phyloP scores from a whole-genome alignment of 2,797 vertebrate genomes.

The Coracias cyanogaster region DNA sequence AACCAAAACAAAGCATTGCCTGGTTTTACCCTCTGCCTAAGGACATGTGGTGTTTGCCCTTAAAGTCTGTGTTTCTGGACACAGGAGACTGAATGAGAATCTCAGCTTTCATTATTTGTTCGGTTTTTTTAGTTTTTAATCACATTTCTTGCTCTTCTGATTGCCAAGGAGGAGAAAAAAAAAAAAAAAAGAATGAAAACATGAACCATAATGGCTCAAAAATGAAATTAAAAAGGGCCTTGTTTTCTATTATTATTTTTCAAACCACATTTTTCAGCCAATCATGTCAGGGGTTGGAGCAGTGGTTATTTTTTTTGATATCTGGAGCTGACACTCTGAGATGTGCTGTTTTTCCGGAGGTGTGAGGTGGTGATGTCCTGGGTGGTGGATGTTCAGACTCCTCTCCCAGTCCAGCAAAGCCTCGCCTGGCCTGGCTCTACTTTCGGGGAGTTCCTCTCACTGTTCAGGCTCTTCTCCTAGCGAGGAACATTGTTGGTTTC shows the following conservation, averaged over 20 bases:
- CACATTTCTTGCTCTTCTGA: slow-evolving; percentile 35
- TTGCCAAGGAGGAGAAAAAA: neutral
- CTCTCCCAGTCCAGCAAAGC: neutral
- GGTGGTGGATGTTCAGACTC: neutral
- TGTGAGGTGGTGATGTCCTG: neutral
- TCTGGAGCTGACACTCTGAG: neutral
- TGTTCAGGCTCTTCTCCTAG: neutral
- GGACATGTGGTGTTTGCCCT: neutral
- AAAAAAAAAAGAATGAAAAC: neutral
- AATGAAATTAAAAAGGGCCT: slow-evolving; percentile 4
- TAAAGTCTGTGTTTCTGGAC: neutral
- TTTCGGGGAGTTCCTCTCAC: neutral
- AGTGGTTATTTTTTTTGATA: neutral
- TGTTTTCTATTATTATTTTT: slow-evolving; percentile 28
- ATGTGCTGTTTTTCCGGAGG: neutral
- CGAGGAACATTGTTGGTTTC: neutral
- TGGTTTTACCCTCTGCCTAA: neutral
- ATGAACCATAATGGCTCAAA: neutral
- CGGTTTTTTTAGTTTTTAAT: slow-evolving; percentile 22
- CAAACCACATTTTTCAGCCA: slow-evolving; percentile 12
- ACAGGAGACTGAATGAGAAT: neutral
- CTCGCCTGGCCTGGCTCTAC: neutral
- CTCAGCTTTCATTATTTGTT: slow-evolving; percentile 36
- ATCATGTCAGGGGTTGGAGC: neutral
- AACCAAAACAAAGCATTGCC: neutral